These are phyloP conservation scores for Brachionus koreanus DNA, from an alignment of 1,140 invertebrate species.

Conservation along the genomic window DNA sequence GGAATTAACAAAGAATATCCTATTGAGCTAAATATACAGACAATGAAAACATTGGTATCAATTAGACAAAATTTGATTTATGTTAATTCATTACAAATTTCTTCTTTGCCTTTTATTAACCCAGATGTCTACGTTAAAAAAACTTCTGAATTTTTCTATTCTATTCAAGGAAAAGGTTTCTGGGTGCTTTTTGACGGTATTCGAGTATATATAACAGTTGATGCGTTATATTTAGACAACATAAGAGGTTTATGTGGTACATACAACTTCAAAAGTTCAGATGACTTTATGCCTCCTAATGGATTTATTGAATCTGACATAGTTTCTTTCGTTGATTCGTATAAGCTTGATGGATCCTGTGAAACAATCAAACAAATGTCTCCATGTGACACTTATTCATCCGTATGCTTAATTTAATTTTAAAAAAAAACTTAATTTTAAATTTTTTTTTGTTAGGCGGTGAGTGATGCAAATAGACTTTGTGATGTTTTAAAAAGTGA, in stretches of 20 bases:
- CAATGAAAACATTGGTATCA: neutral
- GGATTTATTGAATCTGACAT: constrained; percentile 71
- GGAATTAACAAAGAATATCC: neutral
- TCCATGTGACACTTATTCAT: constrained; percentile 65
- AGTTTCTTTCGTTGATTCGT: constrained; percentile 77
- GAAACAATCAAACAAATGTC: constrained; percentile 63
- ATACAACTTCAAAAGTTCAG: constrained; percentile 76
- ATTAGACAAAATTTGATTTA: constrained; percentile 16
- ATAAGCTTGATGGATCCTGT: constrained; percentile 75
- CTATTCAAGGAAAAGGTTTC: constrained; percentile 45
- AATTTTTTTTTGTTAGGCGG: neutral
- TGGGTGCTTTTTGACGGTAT: constrained; percentile 51
- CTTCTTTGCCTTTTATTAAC: constrained; percentile 35
- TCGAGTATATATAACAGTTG: constrained; percentile 74
- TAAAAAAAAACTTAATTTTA: neutral
- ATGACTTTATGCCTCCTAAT: constrained; percentile 80
- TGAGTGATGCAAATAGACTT: neutral
- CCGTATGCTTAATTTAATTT: constrained; percentile 59
- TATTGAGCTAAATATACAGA: neutral
- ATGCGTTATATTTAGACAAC: constrained; percentile 67
- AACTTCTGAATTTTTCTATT: constrained; percentile 17
- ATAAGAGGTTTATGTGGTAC: constrained; percentile 76
- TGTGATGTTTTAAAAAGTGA: constrained; percentile 44
- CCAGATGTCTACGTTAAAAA: neutral
- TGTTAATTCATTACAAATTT: neutral